Conservation (phyloP, 2,888 invertebrate genomes). For the Pterobdella sp. region DNA sequence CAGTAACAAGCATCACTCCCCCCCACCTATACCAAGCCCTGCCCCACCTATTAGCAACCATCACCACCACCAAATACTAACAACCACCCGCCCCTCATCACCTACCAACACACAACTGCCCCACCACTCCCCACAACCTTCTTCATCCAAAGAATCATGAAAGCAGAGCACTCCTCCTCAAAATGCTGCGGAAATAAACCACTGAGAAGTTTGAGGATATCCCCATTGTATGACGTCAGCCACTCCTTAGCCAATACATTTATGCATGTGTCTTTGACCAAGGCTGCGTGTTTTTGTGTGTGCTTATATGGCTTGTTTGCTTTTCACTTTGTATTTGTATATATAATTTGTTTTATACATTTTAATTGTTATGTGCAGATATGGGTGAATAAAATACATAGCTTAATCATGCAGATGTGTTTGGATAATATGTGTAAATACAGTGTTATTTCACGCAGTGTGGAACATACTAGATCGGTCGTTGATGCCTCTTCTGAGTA, state of each 20-base stretch:
- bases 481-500: slow-evolving; percentile 61
- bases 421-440: not conserved
- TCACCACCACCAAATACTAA: not conserved
- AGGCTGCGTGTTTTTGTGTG: not conserved
- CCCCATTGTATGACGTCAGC: slow-evolving; percentile 65
- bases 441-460: not conserved
- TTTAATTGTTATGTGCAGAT: not conserved
- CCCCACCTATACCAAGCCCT: not conserved
- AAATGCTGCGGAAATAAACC: slow-evolving; percentile 67
- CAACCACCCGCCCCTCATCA: not conserved
- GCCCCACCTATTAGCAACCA: not conserved
- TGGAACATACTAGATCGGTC: slow-evolving; percentile 54
- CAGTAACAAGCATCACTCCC: not conserved
- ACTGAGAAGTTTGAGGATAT: slow-evolving; percentile 65
- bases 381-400: not conserved
- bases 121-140: not conserved
- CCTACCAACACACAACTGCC: not conserved
- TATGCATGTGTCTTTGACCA: slow-evolving; percentile 45
- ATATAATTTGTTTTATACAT: not conserved
- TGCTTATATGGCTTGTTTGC: not conserved
- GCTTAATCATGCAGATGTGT: not conserved
- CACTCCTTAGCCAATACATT: slow-evolving; percentile 61
- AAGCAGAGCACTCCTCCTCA: slow-evolving; percentile 55
- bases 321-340: not conserved
- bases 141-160: slow-evolving; percentile 38